Evolutionary conservation across 2,888 invertebrate genomes (phyloP).

Genomic region (Lamellibrachia columna): DNA sequence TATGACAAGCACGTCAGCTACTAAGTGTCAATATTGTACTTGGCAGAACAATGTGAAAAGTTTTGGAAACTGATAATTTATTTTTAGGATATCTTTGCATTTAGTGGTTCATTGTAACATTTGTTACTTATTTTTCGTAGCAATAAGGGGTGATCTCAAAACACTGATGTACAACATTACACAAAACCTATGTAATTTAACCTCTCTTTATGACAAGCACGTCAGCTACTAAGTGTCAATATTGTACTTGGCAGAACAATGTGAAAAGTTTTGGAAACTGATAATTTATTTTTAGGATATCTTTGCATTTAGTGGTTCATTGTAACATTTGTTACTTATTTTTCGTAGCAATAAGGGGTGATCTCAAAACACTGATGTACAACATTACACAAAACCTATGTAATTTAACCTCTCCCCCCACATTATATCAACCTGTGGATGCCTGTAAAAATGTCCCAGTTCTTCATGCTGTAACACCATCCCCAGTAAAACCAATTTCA

Average conservation of each 20-base stretch:
- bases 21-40: neutral
- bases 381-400: no score
- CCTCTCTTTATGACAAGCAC: neutral
- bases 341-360: neutral
- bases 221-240: neutral
- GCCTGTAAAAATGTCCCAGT: no score
- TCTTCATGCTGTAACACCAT: no score
- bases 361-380: no score
- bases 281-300: neutral
- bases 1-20: neutral
- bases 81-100: neutral
- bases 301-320: neutral
- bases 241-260: neutral
- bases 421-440: no score
- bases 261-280: neutral
- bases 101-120: neutral
- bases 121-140: neutral
- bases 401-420: no score
- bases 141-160: neutral
- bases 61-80: neutral
- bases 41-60: neutral
- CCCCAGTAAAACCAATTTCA: no score
- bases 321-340: neutral
- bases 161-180: neutral
- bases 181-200: no score